Evolutionary conservation across 2,797 vertebrate species (phyloP), one percentile per base, ranked within the genome.

Genomic region (Falco concolor): DNA sequence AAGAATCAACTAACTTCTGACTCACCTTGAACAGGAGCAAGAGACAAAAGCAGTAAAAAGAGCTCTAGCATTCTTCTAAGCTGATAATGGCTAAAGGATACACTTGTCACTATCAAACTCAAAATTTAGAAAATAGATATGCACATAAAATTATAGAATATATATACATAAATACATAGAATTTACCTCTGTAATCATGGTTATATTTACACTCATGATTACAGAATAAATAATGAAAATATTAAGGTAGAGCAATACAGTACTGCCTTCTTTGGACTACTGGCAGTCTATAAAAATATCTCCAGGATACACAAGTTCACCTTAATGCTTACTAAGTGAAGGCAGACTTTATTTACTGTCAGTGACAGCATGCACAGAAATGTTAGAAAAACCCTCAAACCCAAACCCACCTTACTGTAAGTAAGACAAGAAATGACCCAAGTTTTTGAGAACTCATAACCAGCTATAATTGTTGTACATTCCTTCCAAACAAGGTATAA

Each of bases 91-190:
- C 42, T 85, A 52, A 28, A 87, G 72, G 70, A 73, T 25, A 5
- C 7, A 7, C 27, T 19, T 84, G 63, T 54, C 64, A 38, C 23
- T 28, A 45, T 6, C 40, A 45, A 75, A 28, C 16, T 84, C 50
- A 68, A 65, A 64, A 56, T 73, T 56, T 11, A 82, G 59, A 52
- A 36, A 21, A 32, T 7, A 69, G 52, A 70, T 85, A 68, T 16
- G 80, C 54, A 61, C 19, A 53, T 75, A 42, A 83, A 93, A 69
- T 42, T 24, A 77, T 18, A 81, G 91, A 80, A 80, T 85, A 92
- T 36, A 85, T 85, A 74, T 86, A 28, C 80, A 93, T 89, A 93
- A 85, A 95, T 90, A 47, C 78, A 94, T 83, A n/a, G 68, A 82
- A 83, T 93, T 93, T 89, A 85, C 93, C 56, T 87, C 72, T 47